A percentile compares a stretch with the other conserved stretches of the same genome.
Evolutionary conservation across 1,140 invertebrate species (phyloP).

Genomic region (Drosophila tani): DNA sequence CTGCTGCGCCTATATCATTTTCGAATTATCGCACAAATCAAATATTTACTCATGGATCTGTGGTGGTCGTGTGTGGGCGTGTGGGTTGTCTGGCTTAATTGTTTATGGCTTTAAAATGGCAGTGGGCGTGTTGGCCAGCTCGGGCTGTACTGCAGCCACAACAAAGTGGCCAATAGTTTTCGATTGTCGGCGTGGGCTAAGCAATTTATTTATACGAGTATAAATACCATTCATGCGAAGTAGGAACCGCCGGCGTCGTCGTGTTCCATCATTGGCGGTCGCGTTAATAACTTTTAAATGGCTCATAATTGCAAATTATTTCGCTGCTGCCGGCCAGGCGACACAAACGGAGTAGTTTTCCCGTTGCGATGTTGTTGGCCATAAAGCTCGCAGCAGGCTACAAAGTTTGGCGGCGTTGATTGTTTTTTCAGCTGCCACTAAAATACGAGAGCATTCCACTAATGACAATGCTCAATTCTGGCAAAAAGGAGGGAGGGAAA

Average conservation of each 20-base stretch:
- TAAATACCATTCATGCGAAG: constrained; percentile 25
- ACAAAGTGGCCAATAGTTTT: constrained; percentile 32
- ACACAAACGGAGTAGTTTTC: constrained; percentile 15
- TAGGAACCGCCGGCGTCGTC: constrained; percentile 19
- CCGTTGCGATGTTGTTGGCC: constrained; percentile 18
- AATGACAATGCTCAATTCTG: constrained; percentile 45
- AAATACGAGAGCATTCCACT: constrained; percentile 36
- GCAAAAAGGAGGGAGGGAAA: constrained; percentile 1
- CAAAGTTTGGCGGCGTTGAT: constrained; percentile 33
- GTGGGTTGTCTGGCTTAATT: constrained; percentile 62
- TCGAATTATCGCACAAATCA: constrained; percentile 68
- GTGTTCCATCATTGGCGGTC: constrained; percentile 52
- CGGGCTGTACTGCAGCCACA: constrained; percentile 7
- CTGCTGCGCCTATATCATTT: constrained; percentile 62
- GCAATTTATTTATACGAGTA: constrained; percentile 27
- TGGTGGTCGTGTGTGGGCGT: constrained; percentile 37
- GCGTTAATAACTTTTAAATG: constrained; percentile 78
- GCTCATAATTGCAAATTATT: constrained; percentile 72
- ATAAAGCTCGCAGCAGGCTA: constrained; percentile 51
- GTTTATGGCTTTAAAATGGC: constrained; percentile 60
- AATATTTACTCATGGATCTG: constrained; percentile 48
- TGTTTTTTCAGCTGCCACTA: constrained; percentile 47
- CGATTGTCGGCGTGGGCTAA: constrained; percentile 24
- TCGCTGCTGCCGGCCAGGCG: constrained; percentile 12
- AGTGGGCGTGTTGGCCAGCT: constrained; percentile 51